Base-by-base conservation (phyloP, 2,113 vertebrate genomes). In the Oncorhynchus clarkii region DNA sequence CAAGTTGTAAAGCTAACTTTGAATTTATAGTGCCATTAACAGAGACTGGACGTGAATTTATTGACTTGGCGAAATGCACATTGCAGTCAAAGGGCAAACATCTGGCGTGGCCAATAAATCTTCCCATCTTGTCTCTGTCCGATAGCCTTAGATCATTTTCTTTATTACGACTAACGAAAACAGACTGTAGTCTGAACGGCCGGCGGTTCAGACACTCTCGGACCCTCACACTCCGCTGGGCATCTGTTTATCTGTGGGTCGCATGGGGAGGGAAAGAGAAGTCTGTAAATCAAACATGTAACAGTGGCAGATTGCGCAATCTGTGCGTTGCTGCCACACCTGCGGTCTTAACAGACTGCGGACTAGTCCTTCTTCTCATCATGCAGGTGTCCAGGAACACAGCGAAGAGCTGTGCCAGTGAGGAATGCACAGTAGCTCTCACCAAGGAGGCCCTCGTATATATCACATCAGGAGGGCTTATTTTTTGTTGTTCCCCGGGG, bases 311-410 rank as follows among this genome's bases (percentile, higher is more conserved):
- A 81, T 92, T 88, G 84, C 79, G 34, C 34, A 86, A 75, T 85
- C 60, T 74, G 72, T 31, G 57, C 13, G 31, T 12, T 48, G 62
- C 60, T 54, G 89, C 14, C 51, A 3, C 83, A 72, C 89, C 80
- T 90, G 39, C 87, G 87, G 16, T 22, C 89, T 90, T 90, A 85
- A 71, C 85, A 3, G 26, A 74, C 80, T 81, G 78, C 81, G 84
- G 80, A 89, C 34, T 77, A 86, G 67, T 20, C 74, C 90, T 87
- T 70, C 86, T 90, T 93, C 90, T 92, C 91, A 90, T 87, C 84
- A 27, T 18, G 74, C 91, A 93, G 86, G 88, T 94, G 82, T 91
- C 88, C 89, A 89, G 87, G 86, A 93, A 79, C 86, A 79, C 80
- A 75, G 77, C 75, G 80, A 87, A 87, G 80, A 88, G 90, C 70